phyloP scores from a whole-genome alignment of 2,797 vertebrate genomes.

The Rhyacichthys aspro region DNA sequence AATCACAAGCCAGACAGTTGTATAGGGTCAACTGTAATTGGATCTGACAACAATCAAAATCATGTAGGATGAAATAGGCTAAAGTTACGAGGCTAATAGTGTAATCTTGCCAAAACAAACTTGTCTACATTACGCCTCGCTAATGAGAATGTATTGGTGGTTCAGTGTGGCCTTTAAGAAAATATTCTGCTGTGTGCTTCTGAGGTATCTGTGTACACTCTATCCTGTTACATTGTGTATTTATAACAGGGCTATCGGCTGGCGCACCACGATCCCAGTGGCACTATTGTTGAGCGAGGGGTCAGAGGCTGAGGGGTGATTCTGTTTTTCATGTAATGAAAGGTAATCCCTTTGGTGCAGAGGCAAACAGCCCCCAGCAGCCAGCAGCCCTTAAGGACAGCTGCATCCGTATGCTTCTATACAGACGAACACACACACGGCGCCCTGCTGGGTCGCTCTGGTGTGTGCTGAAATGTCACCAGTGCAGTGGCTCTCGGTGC shows the following conservation, averaged over 20 bases:
- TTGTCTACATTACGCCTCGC: no score
- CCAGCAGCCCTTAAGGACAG: constrained; percentile 49
- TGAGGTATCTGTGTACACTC: background rate
- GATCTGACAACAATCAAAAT: no score
- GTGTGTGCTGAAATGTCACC: constrained; percentile 71
- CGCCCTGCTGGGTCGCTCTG: constrained; percentile 46
- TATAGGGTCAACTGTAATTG: no score
- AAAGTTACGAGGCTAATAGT: no score
- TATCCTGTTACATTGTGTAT: constrained; percentile 36
- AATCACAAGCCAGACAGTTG: no score
- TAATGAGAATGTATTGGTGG: no score
- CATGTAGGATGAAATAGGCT: no score
- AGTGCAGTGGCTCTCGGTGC: constrained; percentile 39
- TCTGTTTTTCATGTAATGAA: constrained; percentile 64
- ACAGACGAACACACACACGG: constrained; percentile 1
- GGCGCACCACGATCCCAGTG: constrained; percentile 27
- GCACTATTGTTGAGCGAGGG: constrained; percentile 48
- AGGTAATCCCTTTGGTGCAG: constrained; percentile 56
- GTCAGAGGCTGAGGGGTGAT: constrained; percentile 39
- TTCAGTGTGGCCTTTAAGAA: no score
- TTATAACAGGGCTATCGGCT: constrained; percentile 37
- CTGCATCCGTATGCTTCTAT: constrained; percentile 38
- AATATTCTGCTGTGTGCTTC: background rate
- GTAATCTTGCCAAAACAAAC: no score
- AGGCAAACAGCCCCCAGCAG: constrained; percentile 46